Evolutionary conservation across 2,113 vertebrate species (phyloP).

Genomic region (Todiramphus saurophagus): DNA sequence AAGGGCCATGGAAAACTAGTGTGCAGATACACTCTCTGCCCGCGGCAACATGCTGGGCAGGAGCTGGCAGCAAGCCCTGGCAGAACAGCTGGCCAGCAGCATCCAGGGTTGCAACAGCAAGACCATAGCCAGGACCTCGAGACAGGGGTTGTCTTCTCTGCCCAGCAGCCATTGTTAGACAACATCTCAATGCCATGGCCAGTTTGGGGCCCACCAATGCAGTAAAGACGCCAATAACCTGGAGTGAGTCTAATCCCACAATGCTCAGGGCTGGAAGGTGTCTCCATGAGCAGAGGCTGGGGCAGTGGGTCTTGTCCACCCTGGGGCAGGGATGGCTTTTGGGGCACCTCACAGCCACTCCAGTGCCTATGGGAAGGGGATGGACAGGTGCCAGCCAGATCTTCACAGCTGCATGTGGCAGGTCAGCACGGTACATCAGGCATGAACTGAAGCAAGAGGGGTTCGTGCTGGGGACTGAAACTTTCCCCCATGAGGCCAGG

Average conservation of each 20-base stretch:
- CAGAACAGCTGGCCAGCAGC: background rate
- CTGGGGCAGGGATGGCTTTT: background rate
- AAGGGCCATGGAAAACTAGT: background rate
- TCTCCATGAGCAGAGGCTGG: background rate
- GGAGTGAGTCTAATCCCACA: fast-evolving
- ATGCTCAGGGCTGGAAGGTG: background rate
- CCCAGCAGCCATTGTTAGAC: background rate
- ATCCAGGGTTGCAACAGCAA: background rate
- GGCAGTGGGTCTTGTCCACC: background rate
- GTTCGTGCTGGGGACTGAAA: background rate
- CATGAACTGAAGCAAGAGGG: background rate
- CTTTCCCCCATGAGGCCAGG: background rate
- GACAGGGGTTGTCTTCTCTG: background rate
- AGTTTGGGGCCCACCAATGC: fast-evolving
- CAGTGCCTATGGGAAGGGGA: fast-evolving
- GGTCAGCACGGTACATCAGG: background rate
- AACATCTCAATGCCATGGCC: background rate
- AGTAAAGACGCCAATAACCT: fast-evolving
- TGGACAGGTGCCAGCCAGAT: background rate
- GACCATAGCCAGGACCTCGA: fast-evolving
- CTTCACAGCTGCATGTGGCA: fast-evolving
- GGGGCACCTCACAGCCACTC: background rate
- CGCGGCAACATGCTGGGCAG: background rate
- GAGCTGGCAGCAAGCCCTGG: background rate
- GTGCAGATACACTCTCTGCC: background rate